Evolutionary conservation across 2,797 vertebrate genomes (phyloP), one percentile per base, ranked within the genome.

Genomic region (Spondyliosoma cantharus): DNA sequence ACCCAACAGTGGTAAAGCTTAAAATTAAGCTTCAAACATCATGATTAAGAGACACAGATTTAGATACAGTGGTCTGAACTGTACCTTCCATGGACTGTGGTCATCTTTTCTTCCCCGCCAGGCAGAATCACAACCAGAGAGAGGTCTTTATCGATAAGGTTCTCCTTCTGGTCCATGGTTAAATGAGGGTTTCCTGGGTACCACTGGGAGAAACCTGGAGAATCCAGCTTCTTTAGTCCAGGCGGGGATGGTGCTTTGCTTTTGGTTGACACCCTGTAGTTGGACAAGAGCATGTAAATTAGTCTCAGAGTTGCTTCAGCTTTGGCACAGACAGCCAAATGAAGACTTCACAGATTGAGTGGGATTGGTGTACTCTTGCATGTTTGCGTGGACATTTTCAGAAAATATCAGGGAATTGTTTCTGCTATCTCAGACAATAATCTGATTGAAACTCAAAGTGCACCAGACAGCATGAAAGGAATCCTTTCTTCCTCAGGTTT

Each of bases 221-320:
- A 88, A 72, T 94, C 92, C 87, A 86, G 19, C 17, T 81, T 83
- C 85, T 94, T 95, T 76, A 91, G 86, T 78, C 94, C 95, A 46
- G 98, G 97, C 68, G 97, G 97, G 87, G 94, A 95, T 0, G 98
- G 97, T 29, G 97, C 97, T 94, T 97, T 98, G 85, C 94, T 96
- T 94, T 97, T 97, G 80, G 94, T 92, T 76, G 97, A 98, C 93
- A 95, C 96, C 94, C 97, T 99, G 92, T 46, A 96, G 93, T 80
- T 32, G 42, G 63, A 86, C 29, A 75, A 78, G 59, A 68, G 67
- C 61, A 19, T 27, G n/a, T 53, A 56, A 70, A 61, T 76, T 32
- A 76, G 37, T 74, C n/a, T 76, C 24, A 80, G 49, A 61, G 45
- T 69, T 53, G 63, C 32, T 53, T 77, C 22, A 60, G n/a, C 17